Percentiles rank a stretch among this genome's conserved stretches.
phyloP scores from a whole-genome alignment of 2,113 vertebrate species.

The Paraplagusia blochii region DNA sequence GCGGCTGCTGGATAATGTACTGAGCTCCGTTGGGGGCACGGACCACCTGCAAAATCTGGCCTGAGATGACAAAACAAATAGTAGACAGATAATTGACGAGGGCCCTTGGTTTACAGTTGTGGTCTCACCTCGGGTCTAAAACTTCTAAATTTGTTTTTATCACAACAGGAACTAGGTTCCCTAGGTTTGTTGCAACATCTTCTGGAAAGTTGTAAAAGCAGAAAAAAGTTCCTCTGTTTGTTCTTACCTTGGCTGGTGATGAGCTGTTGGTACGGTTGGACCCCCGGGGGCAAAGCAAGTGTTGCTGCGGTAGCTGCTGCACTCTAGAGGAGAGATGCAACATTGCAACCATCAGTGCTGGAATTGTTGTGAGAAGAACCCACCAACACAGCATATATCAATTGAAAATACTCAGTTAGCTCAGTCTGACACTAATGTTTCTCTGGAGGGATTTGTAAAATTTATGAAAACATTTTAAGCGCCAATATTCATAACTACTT shows the following conservation, averaged over 20 bases:
- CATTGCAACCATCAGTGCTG: background rate
- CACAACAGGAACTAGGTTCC: too few species aligned
- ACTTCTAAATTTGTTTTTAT: too few species aligned
- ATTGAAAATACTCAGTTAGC: background rate
- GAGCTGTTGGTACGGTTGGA: slow-evolving; percentile 92
- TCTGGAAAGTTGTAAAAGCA: background rate
- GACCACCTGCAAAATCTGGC: slow-evolving; percentile 95
- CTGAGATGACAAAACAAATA: slow-evolving; percentile 60
- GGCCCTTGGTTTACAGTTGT: background rate
- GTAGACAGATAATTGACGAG: background rate
- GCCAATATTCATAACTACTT: background rate
- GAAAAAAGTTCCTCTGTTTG: background rate
- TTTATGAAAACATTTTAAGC: slow-evolving; percentile 5
- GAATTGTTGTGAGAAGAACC: too few species aligned
- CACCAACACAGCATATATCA: too few species aligned
- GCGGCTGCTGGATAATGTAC: slow-evolving; percentile 93
- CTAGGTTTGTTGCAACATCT: too few species aligned
- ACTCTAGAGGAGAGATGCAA: slow-evolving; percentile 78
- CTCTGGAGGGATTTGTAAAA: slow-evolving; percentile 1
- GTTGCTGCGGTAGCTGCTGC: slow-evolving; percentile 97
- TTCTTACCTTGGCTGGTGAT: slow-evolving; percentile 89
- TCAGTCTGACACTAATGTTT: background rate
- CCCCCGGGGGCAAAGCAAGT: slow-evolving; percentile 89
- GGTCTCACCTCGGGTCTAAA: too few species aligned
- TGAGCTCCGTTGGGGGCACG: slow-evolving; percentile 91